Percentiles rank a stretch among this genome's conserved stretches.
These are phyloP conservation scores for Andricus curvator DNA, from an alignment of 2,888 invertebrate species.

Conservation along the genomic window DNA sequence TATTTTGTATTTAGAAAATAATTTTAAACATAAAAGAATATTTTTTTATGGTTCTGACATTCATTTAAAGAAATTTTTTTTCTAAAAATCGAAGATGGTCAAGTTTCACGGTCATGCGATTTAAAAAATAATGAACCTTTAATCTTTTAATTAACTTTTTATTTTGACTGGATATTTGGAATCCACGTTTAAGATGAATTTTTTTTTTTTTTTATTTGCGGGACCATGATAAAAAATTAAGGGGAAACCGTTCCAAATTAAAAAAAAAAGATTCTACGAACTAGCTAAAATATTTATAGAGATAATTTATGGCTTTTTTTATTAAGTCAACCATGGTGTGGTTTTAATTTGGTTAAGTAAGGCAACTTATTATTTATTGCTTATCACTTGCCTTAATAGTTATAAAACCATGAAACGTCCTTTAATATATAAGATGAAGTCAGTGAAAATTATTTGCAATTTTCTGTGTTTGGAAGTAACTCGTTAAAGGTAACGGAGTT, in stretches of 20 bases:
- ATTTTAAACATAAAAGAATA: no score
- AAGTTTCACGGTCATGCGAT: no score
- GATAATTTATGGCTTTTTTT: background rate
- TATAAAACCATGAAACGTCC: background rate
- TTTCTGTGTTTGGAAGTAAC: no score
- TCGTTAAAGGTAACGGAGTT: no score
- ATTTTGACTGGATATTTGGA: no score
- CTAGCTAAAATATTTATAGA: background rate
- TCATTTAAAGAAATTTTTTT: no score
- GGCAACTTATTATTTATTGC: slow-evolving; percentile 30
- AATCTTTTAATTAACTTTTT: no score
- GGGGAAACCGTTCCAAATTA: background rate
- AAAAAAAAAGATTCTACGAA: background rate
- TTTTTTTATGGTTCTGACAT: no score
- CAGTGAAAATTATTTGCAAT: no score
- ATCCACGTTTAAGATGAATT: background rate
- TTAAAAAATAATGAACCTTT: no score
- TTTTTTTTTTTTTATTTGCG: background rate
- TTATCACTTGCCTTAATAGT: slow-evolving; percentile 18
- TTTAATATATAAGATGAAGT: background rate
- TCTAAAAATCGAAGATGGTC: no score
- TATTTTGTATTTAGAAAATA: no score
- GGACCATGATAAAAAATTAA: background rate
- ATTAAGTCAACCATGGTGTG: background rate
- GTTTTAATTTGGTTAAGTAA: background rate